Base-by-base conservation (phyloP, 2,113 vertebrate genomes). In the Vireo altiloquus region DNA sequence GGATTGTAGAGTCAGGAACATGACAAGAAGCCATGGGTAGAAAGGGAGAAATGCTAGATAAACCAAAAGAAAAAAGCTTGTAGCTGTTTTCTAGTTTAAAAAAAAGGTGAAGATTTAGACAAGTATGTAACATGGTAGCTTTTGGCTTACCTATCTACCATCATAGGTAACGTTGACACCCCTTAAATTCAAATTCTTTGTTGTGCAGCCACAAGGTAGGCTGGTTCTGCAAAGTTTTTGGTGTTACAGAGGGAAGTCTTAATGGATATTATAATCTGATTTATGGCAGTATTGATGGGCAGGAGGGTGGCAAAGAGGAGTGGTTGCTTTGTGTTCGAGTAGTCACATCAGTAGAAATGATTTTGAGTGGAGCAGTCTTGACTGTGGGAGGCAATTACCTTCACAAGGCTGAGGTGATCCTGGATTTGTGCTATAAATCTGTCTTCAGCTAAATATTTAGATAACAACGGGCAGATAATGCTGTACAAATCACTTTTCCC, bases 21-120 rank as follows among this genome's bases (percentile, higher is more conserved):
- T 98, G 98, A 77, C 25, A 98, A 97, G 96, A 98, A 98, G 97
- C 98, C 92, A 93, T 97, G 90, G 97, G 95, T n/a, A 97, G 98
- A 60, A 95, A 98, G 79, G 97, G 96, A 65, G 40, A 97, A 31
- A 96, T 98, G 35, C 95, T 99, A 72, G 97, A 95, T 78, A 98
- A 66, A 65, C 98, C 8, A 46, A 42, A 9, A 98, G 96, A 98
- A 92, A 94, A 92, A 94, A 97, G n/a, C 97, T 98, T 97, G 93
- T 98, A 27, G 97, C 23, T 98, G 97, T 92, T 98, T 99, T 81
- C 98, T 98, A 3, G 89, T 98, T 49, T 13, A 8, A 25, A 98
- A 98, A 2, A 63, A 23, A 14, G 83, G 98, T 28, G 91, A 93
- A 8, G 97, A 99, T 65, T 97, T 98, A 72, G 97, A 97, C 21